Evolutionary conservation across 2,888 invertebrate species (phyloP).

Genomic region (Microplitis deprimator): DNA sequence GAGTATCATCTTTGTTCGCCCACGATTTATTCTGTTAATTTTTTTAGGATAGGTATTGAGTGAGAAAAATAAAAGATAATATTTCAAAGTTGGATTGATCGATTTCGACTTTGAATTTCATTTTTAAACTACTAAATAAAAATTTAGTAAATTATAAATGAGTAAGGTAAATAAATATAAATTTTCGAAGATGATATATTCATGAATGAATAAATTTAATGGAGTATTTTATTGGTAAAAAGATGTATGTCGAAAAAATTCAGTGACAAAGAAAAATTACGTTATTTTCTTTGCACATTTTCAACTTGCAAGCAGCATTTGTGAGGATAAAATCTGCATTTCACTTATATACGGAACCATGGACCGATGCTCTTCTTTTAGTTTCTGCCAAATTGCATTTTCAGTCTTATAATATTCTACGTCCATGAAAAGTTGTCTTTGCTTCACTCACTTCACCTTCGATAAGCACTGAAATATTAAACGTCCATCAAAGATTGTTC

Average conservation of each 20-base stretch:
- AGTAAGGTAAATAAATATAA: background rate
- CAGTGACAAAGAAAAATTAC: conserved; percentile 15
- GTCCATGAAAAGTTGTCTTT: conserved; percentile 48
- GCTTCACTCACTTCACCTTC: conserved; percentile 35
- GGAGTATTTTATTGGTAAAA: background rate
- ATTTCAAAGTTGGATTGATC: background rate
- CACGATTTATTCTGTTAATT: background rate
- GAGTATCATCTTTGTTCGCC: background rate
- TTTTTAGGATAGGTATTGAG: conserved; percentile 12
- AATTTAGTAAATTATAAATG: no score
- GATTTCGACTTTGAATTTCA: no score
- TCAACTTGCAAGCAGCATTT: background rate
- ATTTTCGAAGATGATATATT: background rate
- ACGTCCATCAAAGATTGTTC: no score
- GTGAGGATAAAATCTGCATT: conserved; percentile 51
- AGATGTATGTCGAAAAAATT: conserved; percentile 2
- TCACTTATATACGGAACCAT: conserved; percentile 55
- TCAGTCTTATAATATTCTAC: conserved; percentile 56
- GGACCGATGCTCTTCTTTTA: conserved; percentile 51
- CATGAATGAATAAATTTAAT: background rate
- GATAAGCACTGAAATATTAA: no score
- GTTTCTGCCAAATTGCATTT: conserved; percentile 56
- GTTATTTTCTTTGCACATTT: conserved; percentile 18
- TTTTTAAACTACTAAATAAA: no score
- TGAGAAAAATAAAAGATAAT: background rate